Conservation (phyloP, 2,888 invertebrate species). For the Myopa tessellatipennis region DNA sequence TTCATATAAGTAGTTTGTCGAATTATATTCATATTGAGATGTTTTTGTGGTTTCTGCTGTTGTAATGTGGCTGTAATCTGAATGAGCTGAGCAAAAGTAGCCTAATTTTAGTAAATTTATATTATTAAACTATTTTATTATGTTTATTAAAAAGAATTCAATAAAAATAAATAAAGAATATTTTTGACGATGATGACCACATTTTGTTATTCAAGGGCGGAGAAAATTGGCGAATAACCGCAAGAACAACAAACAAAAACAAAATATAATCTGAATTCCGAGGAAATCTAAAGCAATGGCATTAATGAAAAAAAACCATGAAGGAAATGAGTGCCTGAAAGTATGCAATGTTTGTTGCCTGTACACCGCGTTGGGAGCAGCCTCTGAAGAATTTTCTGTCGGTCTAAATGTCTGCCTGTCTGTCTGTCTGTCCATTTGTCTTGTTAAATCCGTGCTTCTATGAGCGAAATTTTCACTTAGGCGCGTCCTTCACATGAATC, state of each 20-base stretch:
- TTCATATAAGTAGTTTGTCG: neutral
- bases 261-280: neutral
- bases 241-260: neutral
- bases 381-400: neutral
- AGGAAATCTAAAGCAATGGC: neutral
- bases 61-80: neutral
- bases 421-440: constrained; percentile 4
- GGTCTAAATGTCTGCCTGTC: too few relatives aligned
- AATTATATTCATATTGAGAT: neutral
- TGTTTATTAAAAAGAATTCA: too few relatives aligned
- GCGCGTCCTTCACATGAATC: constrained; percentile 3
- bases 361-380: too few relatives aligned
- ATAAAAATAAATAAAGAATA: too few relatives aligned
- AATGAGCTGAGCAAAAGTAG: neutral
- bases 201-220: neutral
- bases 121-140: too few relatives aligned
- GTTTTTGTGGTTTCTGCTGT: constrained; percentile 11
- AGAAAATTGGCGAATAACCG: neutral
- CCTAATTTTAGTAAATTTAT: neutral
- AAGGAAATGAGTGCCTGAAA: neutral
- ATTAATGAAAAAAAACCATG: neutral
- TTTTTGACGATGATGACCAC: neutral
- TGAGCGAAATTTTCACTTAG: constrained; percentile 26
- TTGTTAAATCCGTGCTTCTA: neutral
- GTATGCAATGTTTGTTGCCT: neutral